Conservation (phyloP, 2,113 vertebrate genomes). For the Papio anubis region DNA sequence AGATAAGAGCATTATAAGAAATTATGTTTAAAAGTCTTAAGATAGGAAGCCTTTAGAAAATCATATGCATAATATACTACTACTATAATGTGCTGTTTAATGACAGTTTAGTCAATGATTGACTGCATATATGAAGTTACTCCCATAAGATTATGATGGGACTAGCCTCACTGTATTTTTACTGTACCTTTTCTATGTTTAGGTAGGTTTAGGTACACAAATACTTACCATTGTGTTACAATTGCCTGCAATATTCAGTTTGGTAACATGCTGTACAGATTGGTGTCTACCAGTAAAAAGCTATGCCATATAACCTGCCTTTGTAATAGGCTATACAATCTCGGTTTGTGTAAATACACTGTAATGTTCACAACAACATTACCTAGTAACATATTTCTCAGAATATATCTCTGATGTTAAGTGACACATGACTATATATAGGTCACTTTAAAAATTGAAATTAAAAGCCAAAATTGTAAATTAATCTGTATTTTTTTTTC, state of each 20-base stretch:
- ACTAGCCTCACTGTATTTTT: background rate
- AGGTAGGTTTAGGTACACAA: background rate
- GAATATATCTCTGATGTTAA: background rate
- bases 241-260: background rate
- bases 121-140: background rate
- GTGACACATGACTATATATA: background rate
- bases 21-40: background rate
- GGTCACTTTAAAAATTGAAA: background rate
- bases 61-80: background rate
- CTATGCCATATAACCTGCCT: background rate
- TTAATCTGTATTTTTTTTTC: background rate
- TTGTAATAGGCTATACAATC: background rate
- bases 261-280: background rate
- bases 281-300: background rate
- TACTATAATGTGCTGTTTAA: background rate
- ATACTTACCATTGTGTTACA: background rate
- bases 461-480: background rate
- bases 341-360: background rate
- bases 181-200: background rate
- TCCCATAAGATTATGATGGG: background rate
- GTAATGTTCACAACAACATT: background rate
- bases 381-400: background rate
- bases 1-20: background rate
- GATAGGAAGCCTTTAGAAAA: background rate
- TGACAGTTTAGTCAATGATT: background rate